Base-by-base conservation (phyloP, 2,888 invertebrate species). In the Calameuta filiformis region DNA sequence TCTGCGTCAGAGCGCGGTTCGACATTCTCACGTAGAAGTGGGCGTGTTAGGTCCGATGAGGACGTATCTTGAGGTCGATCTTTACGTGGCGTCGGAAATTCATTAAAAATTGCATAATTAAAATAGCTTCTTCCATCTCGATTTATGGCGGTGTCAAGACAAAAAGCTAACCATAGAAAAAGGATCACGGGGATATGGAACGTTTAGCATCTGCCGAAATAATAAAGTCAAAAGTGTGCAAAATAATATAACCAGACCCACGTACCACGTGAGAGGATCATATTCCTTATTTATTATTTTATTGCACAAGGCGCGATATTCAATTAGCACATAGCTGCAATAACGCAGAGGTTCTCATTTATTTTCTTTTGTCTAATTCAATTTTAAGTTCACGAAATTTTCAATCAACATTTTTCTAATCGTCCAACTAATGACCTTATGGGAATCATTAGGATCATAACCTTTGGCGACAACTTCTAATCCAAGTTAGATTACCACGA, bases 261-360 rank as follows among this genome's bases (percentile, higher is more conserved):
- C 37, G 35, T 37, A 77, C 35, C 35, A 56, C 71, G 33, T 12
- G 69, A 75, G 68, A 73, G 75, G 81, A 76, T 71, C 75, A 77
- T 77, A 81, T 81, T 81, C 76, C 76, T 82, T 79, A 83, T 84
- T 83, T 81, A 84, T 82, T 76, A 81, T 80, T 84, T 84, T 82
- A 82, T 84, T 79, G 76, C 79, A 12, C 23, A 23, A 33, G 35
- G 73, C 79, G 79, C 78, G 79, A 81, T 77, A 75, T 83, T 56
- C 56, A 82, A 83, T 83, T 84, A 84, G 83, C 83, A 84, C 81
- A 75, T 83, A 75, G 56, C 37, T 75, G 68, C 73, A 77, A 77
- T 75, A 68, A 75, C 40, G 33, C 77, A 56, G 68, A 69, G 77
- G 68, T 56, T n/a, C 76, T 76, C 76, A 73, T 34, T 4, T 71